These are phyloP conservation scores for Blastobasis lacticolella DNA, from an alignment of 2,888 invertebrate species.

Conservation along the genomic window DNA sequence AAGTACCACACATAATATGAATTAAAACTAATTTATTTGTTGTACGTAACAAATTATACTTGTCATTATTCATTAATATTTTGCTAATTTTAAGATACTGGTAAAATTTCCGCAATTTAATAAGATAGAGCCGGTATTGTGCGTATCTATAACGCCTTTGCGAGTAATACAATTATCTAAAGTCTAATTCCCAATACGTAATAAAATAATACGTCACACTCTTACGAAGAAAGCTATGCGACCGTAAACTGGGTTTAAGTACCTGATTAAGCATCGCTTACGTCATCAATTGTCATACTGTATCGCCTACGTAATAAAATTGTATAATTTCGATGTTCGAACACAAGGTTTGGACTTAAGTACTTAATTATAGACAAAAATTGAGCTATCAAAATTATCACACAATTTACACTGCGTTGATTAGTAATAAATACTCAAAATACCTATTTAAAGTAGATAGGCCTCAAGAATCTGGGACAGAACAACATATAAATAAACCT, in stretches of 20 bases:
- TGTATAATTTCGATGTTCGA: slow-evolving; percentile 41
- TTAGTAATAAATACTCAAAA: no score
- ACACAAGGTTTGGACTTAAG: slow-evolving; percentile 50
- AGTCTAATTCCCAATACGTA: background rate
- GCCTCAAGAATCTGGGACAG: slow-evolving; percentile 40
- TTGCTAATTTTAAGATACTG: no score
- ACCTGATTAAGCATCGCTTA: slow-evolving; percentile 2
- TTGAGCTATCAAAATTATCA: slow-evolving; percentile 58
- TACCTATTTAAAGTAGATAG: slow-evolving; percentile 34
- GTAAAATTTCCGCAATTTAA: no score
- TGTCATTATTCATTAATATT: no score
- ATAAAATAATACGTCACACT: background rate
- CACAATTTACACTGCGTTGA: slow-evolving; percentile 31
- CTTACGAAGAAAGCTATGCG: background rate
- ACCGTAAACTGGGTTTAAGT: slow-evolving; percentile 11
- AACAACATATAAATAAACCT: slow-evolving; percentile 30
- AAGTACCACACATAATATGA: no score
- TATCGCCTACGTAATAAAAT: background rate
- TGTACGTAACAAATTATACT: no score
- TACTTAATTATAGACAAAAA: slow-evolving; percentile 30
- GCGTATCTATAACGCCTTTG: no score
- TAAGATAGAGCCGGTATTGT: no score
- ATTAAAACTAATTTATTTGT: no score
- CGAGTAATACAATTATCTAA: no score
- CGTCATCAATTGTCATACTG: background rate